Base-by-base conservation (phyloP, 2,888 invertebrate genomes). In the Tenthredo livida region DNA sequence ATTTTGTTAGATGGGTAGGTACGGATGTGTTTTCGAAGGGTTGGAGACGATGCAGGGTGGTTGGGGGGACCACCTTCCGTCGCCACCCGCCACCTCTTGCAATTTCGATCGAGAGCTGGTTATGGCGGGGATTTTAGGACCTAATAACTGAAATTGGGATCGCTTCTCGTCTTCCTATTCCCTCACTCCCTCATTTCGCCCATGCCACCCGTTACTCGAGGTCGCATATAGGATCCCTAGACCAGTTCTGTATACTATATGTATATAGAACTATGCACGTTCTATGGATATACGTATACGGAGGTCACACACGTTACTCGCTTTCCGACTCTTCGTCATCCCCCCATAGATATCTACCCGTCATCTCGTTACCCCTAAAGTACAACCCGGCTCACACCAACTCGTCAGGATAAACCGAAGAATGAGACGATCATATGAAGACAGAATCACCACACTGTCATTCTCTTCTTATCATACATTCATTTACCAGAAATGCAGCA, bases 111-210 rank as follows among this genome's bases (percentile, higher is more conserved):
- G 86, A 70, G 78, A 87, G 85, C 85, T 87, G 88, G 88, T 88
- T 89, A 89, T 86, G 87, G 86, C 58, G 84, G 87, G 88, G 87
- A 88, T 87, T 89, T 90, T 89, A 89, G 89, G 87, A 88, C 89
- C 89, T 89, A 89, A 89, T 90, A 90, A 89, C 89, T 87, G 88
- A 87, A 89, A 89, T 89, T 87, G 89, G 87, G 87, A 88, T 88
- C 87, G 89, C 47, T 65, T 86, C 78, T 65, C 77, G 84, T 47
- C 29, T 83, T 83, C 83, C 43, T 83, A 70, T 73, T 73, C 72
- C 72, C 72, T 73, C 72, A 73, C 72, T 73, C 72, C 25, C 61
- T 73, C 72, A 43, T 73, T 21, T 43, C 40, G 21, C 40, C 4
- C 37, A 43, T 73, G 43, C 40, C 43, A 43, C 43, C 43, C 72